Base-by-base conservation (phyloP, 2,888 invertebrate species). In the Folsomia manolachei region DNA sequence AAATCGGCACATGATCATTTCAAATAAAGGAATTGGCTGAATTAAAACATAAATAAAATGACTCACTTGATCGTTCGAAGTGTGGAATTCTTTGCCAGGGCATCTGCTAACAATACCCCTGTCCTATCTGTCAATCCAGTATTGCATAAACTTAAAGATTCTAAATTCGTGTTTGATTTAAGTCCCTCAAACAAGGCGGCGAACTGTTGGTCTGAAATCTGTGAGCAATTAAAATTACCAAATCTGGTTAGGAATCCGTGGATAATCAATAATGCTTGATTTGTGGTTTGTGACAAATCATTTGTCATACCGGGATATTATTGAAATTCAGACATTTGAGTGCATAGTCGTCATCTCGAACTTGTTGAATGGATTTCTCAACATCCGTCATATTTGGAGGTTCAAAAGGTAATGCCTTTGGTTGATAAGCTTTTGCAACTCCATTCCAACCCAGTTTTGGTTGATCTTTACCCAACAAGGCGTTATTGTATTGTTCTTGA, bases 351-450 rank as follows among this genome's bases (percentile, higher is more conserved):
- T 98, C 95, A 79, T 94, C 92, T 83, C 91, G 90, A 79, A 98
- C 90, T 85, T 91, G 90, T 84, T 91, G 90, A 82, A 98, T 90
- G 78, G 95, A 93, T 79, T 93, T 92, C 76, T 97, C 97, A 51
- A 96, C 91, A 84, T 99, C 94, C 76, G 98, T 98, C 83, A 89
- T 89, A 85, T 99, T 99, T 80, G 97, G 97, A 77, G 97, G 97
- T 84, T 98, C 97, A 85, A 91, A 90, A 19, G 97, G 97, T 84
- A 89, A 92, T 81, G 93, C 86, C 88, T 97, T 97, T 79, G 90
- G 92, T 86, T 92, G 91, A 82, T 95, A 91, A 71, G 96, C 92
- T 87, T 96, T 96, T 69, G 97, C 97, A 95, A 83, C 94, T 93
- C 94, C 94, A 95, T 79, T 94, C 95, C 82, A 94, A n/a, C 77